Evolutionary conservation across 2,113 vertebrate species (phyloP), one percentile per base, ranked within the genome.

Genomic region (Chelonoidis abingdonii): DNA sequence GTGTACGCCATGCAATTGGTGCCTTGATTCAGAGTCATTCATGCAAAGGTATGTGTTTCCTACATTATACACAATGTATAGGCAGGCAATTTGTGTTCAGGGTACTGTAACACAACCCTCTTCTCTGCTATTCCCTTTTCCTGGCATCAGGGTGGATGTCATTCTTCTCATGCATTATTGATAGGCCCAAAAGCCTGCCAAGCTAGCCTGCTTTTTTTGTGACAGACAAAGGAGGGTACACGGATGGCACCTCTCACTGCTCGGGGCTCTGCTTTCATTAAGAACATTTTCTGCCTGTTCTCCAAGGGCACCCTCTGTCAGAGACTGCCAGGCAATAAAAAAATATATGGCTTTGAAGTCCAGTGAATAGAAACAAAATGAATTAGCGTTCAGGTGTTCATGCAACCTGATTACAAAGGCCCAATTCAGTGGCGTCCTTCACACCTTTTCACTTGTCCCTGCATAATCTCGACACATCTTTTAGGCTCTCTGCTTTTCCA

Each of bases 121-220:
- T 94, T 79, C 94, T 92, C 78, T 93, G 90, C 80, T 1, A 13
- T 81, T 96, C 94, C 88, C 82, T 95, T 96, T 94, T 97, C 91
- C 96, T 97, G 96, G 97, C 97, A 98, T 95, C 96, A 94, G 97
- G 97, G 91, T 95, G 97, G 97, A 98, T 97, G 91, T 96, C 97
- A 96, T 97, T 94, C 97, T 97, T 91, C 88, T 95, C 97, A 98
- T 99, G 96, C 94, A 99, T 99, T 98, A 99, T 98, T 98, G 98
- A 99, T 98, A 97, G 98, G 94, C 94, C 95, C 97, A 98, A 97
- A 97, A 98, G 98, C 97, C 97, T 98, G 98, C 98, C 98, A 98
- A 98, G 97, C 91, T 90, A 89, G 86, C 96, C 97, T 96, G 96
- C 93, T 87, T 87, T 97, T 97, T 94, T 96, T 94, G 94, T 98